These are phyloP conservation scores for Drosophila birchii DNA, from an alignment of 2,888 invertebrate genomes.

Conservation along the genomic window DNA sequence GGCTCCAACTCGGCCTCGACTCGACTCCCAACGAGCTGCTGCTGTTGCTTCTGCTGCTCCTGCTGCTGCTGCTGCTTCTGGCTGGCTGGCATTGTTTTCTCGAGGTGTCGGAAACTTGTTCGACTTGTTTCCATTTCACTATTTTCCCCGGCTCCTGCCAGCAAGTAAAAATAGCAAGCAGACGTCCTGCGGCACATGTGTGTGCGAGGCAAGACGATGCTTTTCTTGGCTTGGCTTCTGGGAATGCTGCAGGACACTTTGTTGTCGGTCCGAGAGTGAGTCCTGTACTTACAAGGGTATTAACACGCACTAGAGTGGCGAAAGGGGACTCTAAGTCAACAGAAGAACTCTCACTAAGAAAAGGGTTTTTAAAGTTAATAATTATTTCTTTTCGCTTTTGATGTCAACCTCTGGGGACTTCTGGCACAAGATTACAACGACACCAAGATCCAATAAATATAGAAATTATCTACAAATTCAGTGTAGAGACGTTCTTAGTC, in stretches of 20 bases:
- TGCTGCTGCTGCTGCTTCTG: not conserved
- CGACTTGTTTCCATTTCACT: slow-evolving; percentile 80
- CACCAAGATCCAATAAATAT: slow-evolving; percentile 1
- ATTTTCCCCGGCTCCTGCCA: slow-evolving; percentile 45
- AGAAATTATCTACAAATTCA: not conserved
- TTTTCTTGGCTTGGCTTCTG: slow-evolving; percentile 11
- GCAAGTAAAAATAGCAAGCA: slow-evolving; percentile 28
- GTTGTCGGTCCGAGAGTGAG: slow-evolving; percentile 27
- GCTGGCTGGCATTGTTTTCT: slow-evolving; percentile 61
- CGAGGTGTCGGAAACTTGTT: slow-evolving; percentile 80
- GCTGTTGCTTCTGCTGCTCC: not conserved
- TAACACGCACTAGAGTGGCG: slow-evolving; percentile 16
- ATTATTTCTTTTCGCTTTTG: too few relatives aligned
- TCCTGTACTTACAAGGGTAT: slow-evolving; percentile 38
- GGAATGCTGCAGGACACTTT: slow-evolving; percentile 41
- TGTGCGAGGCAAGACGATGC: slow-evolving; percentile 4
- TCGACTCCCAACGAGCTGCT: too few relatives aligned
- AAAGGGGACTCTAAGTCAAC: not conserved
- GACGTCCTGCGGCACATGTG: slow-evolving; percentile 8
- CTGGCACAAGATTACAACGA: not conserved
- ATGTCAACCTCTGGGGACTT: not conserved
- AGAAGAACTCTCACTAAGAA: not conserved
- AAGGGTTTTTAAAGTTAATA: not conserved
- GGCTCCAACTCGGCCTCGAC: slow-evolving; percentile 13
- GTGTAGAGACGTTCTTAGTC: slow-evolving; percentile 12